These are phyloP conservation scores for Stomatorhinus walkeri DNA, from an alignment of 2,797 vertebrate species.

Conservation along the genomic window DNA sequence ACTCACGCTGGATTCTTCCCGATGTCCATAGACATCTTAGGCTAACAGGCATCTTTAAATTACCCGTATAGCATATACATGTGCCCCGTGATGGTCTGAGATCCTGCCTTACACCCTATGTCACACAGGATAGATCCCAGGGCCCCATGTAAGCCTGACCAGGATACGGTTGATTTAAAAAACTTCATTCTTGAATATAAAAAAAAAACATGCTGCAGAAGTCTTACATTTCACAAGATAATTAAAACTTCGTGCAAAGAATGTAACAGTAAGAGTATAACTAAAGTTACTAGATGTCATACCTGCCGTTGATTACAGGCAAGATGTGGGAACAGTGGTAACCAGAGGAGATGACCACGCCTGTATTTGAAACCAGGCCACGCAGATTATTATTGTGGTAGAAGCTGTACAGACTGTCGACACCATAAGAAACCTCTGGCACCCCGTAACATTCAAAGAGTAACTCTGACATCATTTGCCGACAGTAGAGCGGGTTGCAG, in stretches of 20 bases:
- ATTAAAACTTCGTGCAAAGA: not conserved
- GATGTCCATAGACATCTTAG: not conserved
- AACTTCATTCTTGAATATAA: not conserved
- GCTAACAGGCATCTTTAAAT: not conserved
- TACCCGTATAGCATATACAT: not conserved
- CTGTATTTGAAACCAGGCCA: conserved; percentile 53
- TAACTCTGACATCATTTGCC: conserved; percentile 95
- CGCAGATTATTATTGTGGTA: conserved; percentile 62
- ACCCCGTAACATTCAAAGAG: conserved; percentile 88
- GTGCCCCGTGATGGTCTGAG: not conserved
- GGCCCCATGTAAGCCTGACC: not conserved
- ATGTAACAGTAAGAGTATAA: not conserved
- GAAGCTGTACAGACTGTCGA: conserved; percentile 88
- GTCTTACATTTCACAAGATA: not conserved
- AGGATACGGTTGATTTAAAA: not conserved
- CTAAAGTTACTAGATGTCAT: conserved; percentile 32
- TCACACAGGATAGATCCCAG: not conserved
- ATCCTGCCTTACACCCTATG: not conserved
- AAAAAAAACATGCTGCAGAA: not conserved
- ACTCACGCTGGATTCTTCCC: not conserved
- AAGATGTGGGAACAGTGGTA: conserved; percentile 91
- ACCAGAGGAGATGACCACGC: conserved; percentile 82
- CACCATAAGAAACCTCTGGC: conserved; percentile 81
- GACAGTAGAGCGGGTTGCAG: conserved; percentile 85
- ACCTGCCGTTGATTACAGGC: conserved; percentile 87